These are phyloP conservation scores for Bombyx huttoni DNA, from an alignment of 2,888 invertebrate species.

Conservation along the genomic window DNA sequence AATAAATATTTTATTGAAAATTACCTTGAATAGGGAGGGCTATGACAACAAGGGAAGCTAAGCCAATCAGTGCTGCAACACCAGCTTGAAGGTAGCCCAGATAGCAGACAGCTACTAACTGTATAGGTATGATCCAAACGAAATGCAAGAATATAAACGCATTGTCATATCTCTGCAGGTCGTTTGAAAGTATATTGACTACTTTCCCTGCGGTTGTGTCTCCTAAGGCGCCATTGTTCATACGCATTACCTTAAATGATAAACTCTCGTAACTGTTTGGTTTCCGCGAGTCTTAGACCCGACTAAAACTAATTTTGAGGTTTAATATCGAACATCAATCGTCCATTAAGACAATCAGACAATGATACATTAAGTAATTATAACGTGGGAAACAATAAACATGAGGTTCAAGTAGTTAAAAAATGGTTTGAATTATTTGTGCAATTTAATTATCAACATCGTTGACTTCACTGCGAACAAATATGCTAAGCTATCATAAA, in stretches of 20 bases:
- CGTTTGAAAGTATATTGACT: slow-evolving; percentile 90
- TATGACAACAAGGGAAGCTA: slow-evolving; percentile 76
- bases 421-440: too few relatives aligned
- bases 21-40: slow-evolving; percentile 86
- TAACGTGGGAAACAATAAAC: too few relatives aligned
- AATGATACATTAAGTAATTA: too few relatives aligned
- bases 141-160: slow-evolving; percentile 82
- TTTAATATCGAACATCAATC: too few relatives aligned
- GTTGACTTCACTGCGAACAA: too few relatives aligned
- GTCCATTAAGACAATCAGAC: too few relatives aligned
- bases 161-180: slow-evolving; percentile 87
- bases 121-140: slow-evolving; percentile 84
- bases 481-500: too few relatives aligned
- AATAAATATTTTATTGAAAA: too few relatives aligned
- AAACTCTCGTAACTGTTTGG: background rate
- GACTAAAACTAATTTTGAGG: too few relatives aligned
- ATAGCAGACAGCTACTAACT: slow-evolving; percentile 76
- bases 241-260: slow-evolving; percentile 60
- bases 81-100: slow-evolving; percentile 80
- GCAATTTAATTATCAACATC: too few relatives aligned
- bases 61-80: slow-evolving; percentile 77
- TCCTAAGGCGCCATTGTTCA: slow-evolving; percentile 75
- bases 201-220: slow-evolving; percentile 90
- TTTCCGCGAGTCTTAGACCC: too few relatives aligned
- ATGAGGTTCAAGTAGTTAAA: too few relatives aligned